Evolutionary conservation across 2,113 vertebrate genomes (phyloP).

Genomic region (Arizona elegans): DNA sequence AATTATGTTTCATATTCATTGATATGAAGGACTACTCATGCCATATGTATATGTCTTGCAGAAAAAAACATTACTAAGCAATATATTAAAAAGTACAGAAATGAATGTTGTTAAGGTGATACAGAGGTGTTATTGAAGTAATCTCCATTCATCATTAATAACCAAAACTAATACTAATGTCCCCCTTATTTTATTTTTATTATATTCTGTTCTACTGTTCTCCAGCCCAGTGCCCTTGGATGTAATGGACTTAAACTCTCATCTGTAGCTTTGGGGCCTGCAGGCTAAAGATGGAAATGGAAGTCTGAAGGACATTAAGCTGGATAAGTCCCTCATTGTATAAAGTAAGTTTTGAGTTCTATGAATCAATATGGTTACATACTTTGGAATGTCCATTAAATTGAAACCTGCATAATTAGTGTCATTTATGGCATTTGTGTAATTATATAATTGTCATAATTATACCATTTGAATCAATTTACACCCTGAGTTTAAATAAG

Average conservation of each 20-base stretch:
- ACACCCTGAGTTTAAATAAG: background rate
- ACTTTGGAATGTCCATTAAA: background rate
- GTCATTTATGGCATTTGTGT: background rate
- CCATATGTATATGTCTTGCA: background rate
- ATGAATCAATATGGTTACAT: background rate
- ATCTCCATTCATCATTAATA: constrained; percentile 26
- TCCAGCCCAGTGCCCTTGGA: background rate
- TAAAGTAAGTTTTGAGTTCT: background rate
- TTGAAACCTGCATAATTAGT: background rate
- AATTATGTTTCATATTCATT: background rate
- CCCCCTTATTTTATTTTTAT: background rate
- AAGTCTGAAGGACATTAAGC: background rate
- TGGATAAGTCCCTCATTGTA: background rate
- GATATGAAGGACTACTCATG: background rate
- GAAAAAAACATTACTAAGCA: background rate
- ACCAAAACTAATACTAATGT: background rate
- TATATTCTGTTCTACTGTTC: background rate
- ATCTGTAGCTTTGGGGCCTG: background rate
- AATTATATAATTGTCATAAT: background rate
- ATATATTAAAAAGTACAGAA: constrained; percentile 53
- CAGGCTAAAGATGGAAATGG: background rate
- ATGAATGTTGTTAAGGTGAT: constrained; percentile 54
- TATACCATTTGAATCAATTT: background rate
- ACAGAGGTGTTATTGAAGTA: constrained; percentile 41
- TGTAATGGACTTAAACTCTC: background rate